These are phyloP conservation scores for Phyllotreta striolata DNA, from an alignment of 2,888 invertebrate species.

Conservation along the genomic window DNA sequence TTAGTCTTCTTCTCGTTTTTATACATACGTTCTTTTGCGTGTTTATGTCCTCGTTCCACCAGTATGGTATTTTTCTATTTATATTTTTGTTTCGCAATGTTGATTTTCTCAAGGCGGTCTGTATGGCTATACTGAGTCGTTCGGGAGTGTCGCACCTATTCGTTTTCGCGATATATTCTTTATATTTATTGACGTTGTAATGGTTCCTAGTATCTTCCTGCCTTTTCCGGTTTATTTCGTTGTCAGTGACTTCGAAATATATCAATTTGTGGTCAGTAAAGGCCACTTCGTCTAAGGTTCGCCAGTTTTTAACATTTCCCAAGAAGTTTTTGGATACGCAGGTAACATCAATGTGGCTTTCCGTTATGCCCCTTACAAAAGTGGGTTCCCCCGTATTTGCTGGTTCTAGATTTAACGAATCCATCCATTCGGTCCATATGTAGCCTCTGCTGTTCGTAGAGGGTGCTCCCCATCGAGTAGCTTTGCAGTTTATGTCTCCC, in stretches of 20 bases:
- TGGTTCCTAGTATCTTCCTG: too few relatives aligned
- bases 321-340: background rate
- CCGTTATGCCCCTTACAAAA: slow-evolving; percentile 10
- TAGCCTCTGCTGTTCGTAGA: slow-evolving; percentile 11
- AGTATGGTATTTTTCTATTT: slow-evolving; percentile 19
- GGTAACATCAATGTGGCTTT: slow-evolving; percentile 13
- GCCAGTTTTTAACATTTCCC: background rate
- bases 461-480: slow-evolving; percentile 6
- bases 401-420: background rate
- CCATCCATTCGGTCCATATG: too few relatives aligned
- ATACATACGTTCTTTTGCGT: slow-evolving; percentile 13
- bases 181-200: too few relatives aligned
- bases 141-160: too few relatives aligned
- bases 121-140: too few relatives aligned
- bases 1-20: background rate
- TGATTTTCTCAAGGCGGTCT: background rate
- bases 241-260: slow-evolving; percentile 7
- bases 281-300: slow-evolving; percentile 13
- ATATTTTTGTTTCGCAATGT: background rate
- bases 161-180: too few relatives aligned
- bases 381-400: slow-evolving; percentile 8
- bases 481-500: slow-evolving; percentile 15
- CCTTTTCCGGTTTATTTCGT: background rate
- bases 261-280: slow-evolving; percentile 5
- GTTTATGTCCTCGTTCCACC: slow-evolving; percentile 30